Evolutionary conservation across 2,797 vertebrate genomes (phyloP).

Genomic region (Tenualosa thibaudeaui): DNA sequence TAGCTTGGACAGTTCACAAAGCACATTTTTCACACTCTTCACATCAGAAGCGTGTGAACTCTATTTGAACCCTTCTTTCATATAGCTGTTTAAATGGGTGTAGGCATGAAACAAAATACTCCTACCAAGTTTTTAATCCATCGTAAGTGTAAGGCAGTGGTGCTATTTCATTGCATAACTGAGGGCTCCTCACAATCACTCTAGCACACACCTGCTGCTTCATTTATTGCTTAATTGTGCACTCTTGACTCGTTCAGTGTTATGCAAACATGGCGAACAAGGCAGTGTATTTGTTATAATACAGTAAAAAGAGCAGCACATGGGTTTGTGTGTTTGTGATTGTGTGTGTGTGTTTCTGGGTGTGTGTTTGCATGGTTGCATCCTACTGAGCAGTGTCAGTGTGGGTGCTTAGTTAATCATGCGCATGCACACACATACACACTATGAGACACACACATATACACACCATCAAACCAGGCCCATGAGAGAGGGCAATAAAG

Average conservation of each 20-base stretch:
- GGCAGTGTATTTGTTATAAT: background rate
- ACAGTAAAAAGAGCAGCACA: background rate
- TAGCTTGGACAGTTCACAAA: background rate
- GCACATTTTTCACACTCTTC: background rate
- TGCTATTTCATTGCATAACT: background rate
- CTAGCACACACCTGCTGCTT: background rate
- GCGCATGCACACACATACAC: background rate
- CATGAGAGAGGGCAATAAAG: slow-evolving; percentile 29
- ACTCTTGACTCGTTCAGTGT: background rate
- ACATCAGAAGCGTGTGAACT: background rate
- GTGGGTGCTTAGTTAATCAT: background rate
- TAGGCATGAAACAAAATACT: background rate
- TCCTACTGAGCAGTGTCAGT: background rate
- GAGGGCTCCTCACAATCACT: background rate
- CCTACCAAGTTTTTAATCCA: no score
- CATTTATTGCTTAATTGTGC: background rate
- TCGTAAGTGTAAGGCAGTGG: background rate
- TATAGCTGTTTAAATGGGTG: background rate
- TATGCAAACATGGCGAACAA: background rate
- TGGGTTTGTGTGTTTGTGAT: background rate
- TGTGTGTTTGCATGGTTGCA: background rate
- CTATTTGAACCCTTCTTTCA: background rate
- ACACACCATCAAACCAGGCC: background rate
- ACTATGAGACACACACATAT: background rate
- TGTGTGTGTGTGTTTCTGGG: background rate